A percentile compares a stretch with the other conserved stretches of the same genome.
Evolutionary conservation across 2,113 vertebrate genomes (phyloP).

Genomic region (Jaculus jaculus): DNA sequence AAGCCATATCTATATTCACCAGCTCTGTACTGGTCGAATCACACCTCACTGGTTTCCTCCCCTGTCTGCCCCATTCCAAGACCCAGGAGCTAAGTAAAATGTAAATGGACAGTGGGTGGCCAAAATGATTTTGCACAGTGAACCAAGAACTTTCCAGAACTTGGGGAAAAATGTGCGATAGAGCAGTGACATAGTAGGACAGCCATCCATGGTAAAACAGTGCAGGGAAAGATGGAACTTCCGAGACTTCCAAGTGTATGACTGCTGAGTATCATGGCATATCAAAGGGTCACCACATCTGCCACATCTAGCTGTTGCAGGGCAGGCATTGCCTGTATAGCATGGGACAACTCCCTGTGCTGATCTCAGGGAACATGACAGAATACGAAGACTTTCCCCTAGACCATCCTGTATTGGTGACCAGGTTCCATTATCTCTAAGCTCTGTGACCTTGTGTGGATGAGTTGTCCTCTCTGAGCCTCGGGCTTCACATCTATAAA

Average conservation of each 20-base stretch:
- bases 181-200: not conserved
- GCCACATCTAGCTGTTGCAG: not conserved
- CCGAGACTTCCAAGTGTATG: not conserved
- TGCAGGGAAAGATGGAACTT: not conserved
- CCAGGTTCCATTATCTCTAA: not conserved
- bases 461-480: not conserved
- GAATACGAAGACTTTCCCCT: not conserved
- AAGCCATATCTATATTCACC: not conserved
- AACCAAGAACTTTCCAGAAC: not conserved
- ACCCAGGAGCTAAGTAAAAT: not conserved
- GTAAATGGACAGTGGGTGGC: rapidly evolving
- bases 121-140: not conserved
- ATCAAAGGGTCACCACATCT: not conserved
- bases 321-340: rapidly evolving
- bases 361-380: not conserved
- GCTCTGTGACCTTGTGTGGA: not conserved
- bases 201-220: not conserved
- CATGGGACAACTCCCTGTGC: not conserved
- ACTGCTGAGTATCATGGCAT: not conserved
- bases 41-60: not conserved
- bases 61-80: no score
- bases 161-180: not conserved
- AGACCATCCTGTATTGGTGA: not conserved
- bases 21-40: not conserved
- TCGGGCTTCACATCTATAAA: not conserved